Conservation (phyloP, 2,797 vertebrate genomes). For the Mormyrus hasselquistii region DNA sequence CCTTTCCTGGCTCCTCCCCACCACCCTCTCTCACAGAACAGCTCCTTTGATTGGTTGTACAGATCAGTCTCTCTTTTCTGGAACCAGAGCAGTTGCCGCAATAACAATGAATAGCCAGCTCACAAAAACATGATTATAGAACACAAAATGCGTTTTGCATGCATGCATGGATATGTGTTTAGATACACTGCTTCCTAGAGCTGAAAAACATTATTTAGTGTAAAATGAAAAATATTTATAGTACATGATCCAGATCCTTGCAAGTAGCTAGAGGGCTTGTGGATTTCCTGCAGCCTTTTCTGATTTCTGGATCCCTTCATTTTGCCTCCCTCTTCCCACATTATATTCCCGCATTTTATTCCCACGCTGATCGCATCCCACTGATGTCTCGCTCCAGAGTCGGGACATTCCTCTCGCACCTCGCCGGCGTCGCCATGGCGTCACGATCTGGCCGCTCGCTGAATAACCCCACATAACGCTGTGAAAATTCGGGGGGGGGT, state of each 20-base stretch:
- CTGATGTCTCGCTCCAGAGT: background rate
- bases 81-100: background rate
- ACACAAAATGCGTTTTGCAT: background rate
- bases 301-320: background rate
- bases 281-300: background rate
- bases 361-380: background rate
- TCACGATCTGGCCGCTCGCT: background rate
- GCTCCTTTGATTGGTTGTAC: constrained; percentile 36
- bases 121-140: background rate
- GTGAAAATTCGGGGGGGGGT: background rate
- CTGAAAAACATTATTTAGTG: background rate
- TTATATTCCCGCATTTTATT: background rate
- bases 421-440: background rate
- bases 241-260: background rate
- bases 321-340: background rate
- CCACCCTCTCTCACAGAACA: constrained; percentile 29
- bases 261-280: background rate
- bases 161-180: background rate
- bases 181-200: background rate
- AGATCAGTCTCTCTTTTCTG: background rate
- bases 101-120: background rate
- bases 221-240: background rate
- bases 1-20: background rate
- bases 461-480: background rate
- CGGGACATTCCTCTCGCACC: background rate